Conservation (phyloP, 2,797 vertebrate species). For the Psittacula derbiana region DNA sequence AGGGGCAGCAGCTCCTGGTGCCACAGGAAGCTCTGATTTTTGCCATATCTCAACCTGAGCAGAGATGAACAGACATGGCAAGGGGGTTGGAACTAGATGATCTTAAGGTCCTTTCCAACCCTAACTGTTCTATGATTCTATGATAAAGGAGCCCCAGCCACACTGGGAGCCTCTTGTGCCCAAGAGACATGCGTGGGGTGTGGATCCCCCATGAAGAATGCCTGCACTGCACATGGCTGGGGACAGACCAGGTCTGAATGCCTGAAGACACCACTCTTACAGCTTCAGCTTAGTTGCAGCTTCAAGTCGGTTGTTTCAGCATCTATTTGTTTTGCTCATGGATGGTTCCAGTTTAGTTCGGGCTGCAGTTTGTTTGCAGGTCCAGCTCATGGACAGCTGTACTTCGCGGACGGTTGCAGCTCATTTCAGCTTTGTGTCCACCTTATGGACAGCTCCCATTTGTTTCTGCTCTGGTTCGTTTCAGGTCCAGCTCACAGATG, state of each 20-base stretch:
- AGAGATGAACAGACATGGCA: neutral
- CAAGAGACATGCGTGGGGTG: neutral
- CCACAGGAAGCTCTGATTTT: neutral
- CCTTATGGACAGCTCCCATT: neutral
- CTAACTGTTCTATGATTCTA: too few relatives aligned
- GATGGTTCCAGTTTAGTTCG: neutral
- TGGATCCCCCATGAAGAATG: neutral
- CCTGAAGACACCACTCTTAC: neutral
- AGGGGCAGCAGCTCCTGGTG: neutral
- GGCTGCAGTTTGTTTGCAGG: neutral
- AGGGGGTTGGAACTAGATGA: too few relatives aligned
- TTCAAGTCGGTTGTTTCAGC: neutral
- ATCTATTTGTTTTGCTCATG: neutral
- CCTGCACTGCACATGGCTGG: neutral
- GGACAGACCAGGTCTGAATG: neutral
- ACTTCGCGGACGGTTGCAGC: neutral
- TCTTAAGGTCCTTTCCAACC: too few relatives aligned
- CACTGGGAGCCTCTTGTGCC: neutral
- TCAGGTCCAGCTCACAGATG: rapidly evolving
- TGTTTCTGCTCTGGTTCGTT: neutral
- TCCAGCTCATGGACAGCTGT: neutral
- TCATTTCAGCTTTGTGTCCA: neutral
- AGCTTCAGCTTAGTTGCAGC: neutral
- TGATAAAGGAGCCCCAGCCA: too few relatives aligned
- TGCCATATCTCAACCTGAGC: neutral